Evolutionary conservation across 2,797 vertebrate species (phyloP), one percentile per base, ranked within the genome.

Genomic region (Hydrophis major): DNA sequence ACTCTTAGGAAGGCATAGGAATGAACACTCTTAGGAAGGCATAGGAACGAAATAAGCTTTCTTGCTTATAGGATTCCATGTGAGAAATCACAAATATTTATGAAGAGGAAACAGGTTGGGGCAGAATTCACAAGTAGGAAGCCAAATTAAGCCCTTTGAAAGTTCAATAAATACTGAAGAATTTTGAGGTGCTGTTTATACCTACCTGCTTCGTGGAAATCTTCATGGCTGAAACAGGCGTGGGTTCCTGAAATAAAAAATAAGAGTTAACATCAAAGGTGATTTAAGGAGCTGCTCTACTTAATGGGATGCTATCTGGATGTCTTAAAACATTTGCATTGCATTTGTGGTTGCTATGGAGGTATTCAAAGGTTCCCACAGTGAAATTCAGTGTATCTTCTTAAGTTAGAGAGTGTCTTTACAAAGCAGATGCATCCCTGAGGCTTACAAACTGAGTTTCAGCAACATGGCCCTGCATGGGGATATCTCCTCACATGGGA

Each of bases 151-250:
- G 95, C 94, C 94, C 94, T 96, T 88, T 92, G 91, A 93, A 95
- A 92, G 89, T 93, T 87, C 89, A 95, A 94, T 95, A 96, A 96
- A 96, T 95, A 95, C 95, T 94, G 94, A 92, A 92, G 96, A 95
- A 95, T 95, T 94, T 96, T 95, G 94, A 92, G 47, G 60, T 95
- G 95, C 94, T 96, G 92, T 93, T 95, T 96, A 98, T n/a, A 89
- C 37, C 50, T 98, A 98, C 99, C 99, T 99, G 99, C 96, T 99
- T 99, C 32, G 99, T 99, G 83, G 99, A 99, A 95, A 99, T 98
- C 95, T 99, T 99, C 99, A 99, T 99, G 6, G 98, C 98, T 93
- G 98, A 99, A 96, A 99, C 99, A 95, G 97, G 96, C 90, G 98
- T 98, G 61, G 99, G 98, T 94, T 99, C 98, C 99, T 99, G 95